These are phyloP conservation scores for Diadegma fenestrale DNA, from an alignment of 2,888 invertebrate species.

Conservation along the genomic window DNA sequence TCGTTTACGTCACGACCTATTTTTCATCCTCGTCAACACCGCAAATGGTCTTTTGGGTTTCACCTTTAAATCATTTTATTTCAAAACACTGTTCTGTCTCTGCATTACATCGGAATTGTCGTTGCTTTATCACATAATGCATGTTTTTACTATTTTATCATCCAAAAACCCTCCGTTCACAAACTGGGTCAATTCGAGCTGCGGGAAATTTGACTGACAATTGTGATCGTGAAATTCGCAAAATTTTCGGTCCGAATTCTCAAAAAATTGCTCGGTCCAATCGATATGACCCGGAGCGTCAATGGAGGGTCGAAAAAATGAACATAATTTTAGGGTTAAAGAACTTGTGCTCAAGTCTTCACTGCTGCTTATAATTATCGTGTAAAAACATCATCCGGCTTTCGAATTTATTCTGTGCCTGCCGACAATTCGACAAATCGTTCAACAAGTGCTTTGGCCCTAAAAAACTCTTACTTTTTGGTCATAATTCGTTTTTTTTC, in stretches of 20 bases:
- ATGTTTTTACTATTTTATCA: conserved; percentile 48
- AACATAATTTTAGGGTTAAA: not conserved
- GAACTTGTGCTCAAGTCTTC: not conserved
- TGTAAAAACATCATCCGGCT: not conserved
- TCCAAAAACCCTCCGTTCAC: not conserved
- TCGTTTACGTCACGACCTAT: conserved; percentile 1
- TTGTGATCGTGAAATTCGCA: not conserved
- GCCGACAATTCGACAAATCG: not conserved
- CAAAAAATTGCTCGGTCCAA: not conserved
- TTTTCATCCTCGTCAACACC: conserved; percentile 41
- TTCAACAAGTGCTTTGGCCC: not conserved
- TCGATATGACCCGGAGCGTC: not conserved
- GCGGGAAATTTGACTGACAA: not conserved
- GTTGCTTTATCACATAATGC: conserved; percentile 55
- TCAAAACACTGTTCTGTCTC: conserved; percentile 44
- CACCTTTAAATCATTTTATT: conserved; percentile 22
- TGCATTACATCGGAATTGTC: conserved; percentile 43
- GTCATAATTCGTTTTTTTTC: conserved; percentile 36
- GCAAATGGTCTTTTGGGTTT: conserved; percentile 59
- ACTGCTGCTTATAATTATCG: not conserved
- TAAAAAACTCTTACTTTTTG: not conserved
- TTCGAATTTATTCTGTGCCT: not conserved
- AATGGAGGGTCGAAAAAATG: not conserved
- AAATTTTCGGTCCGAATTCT: not conserved
- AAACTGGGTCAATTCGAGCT: not conserved